Evolutionary conservation across 2,888 invertebrate species (phyloP).

Genomic region (Oscheius sp.): DNA sequence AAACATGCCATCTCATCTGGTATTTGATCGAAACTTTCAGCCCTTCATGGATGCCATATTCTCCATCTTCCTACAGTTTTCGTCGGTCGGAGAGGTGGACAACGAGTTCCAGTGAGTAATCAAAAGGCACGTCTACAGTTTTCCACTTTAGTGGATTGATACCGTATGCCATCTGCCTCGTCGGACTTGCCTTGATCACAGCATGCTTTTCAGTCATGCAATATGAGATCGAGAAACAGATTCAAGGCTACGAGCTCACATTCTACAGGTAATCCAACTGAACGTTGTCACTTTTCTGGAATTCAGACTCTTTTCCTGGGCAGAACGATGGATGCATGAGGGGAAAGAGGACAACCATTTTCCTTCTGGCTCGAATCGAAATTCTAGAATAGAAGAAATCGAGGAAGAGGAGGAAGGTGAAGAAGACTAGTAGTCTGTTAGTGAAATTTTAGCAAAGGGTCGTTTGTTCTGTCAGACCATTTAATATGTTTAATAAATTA

Average conservation of each 20-base stretch:
- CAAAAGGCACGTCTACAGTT: neutral
- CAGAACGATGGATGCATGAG: slow-evolving; percentile 23
- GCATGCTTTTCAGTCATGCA: slow-evolving; percentile 62
- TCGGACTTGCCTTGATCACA: slow-evolving; percentile 60
- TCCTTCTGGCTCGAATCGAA: neutral
- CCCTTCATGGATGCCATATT: slow-evolving; percentile 69
- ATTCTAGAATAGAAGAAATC: slow-evolving; percentile 30
- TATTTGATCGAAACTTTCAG: slow-evolving; percentile 43
- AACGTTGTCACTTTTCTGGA: neutral
- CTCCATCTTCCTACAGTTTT: slow-evolving; percentile 64
- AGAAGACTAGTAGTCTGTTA: neutral
- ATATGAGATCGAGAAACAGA: slow-evolving; percentile 58
- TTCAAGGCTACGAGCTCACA: slow-evolving; percentile 60
- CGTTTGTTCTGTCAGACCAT: slow-evolving; percentile 2
- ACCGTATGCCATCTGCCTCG: slow-evolving; percentile 55
- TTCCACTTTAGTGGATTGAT: slow-evolving; percentile 53
- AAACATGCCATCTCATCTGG: neutral
- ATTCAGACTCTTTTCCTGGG: slow-evolving; percentile 23
- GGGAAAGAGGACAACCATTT: slow-evolving; percentile 23
- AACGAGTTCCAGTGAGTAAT: slow-evolving; percentile 54
- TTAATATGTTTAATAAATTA: neutral
- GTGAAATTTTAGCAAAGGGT: slow-evolving; percentile 10
- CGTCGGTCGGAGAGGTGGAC: slow-evolving; percentile 65
- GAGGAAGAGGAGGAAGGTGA: slow-evolving; percentile 33
- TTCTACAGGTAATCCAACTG: slow-evolving; percentile 49